Evolutionary conservation across 1,140 invertebrate species (phyloP), one percentile per base, ranked within the genome.

Genomic region (Philotrypesis tridentata): DNA sequence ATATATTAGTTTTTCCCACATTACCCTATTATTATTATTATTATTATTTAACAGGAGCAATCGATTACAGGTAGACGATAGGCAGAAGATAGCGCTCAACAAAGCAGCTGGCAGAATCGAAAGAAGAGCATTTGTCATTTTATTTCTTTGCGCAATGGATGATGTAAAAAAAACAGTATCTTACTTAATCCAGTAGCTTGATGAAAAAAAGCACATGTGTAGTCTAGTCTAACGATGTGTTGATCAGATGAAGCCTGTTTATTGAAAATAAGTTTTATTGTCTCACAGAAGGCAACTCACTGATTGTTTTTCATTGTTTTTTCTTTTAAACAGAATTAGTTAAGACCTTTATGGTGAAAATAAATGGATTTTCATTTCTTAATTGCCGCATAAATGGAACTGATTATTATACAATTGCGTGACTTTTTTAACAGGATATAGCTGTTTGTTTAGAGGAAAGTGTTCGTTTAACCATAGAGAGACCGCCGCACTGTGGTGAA

Each of bases 351-450:
- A 27, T 23, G 61, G 27, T 0, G n/a, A n/a, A n/a, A n/a, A n/a
- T n/a, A 65, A 65, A 29, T 9, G 23, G 27, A 65, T 27, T 77
- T 80, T 29, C 40, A 72, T 73, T 63, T 72, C 11, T 80, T 68
- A 73, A 27, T 33, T n/a, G 29, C 6, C 23, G 21, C n/a, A n/a
- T n/a, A 17, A 61, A 60, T 60, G 23, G 65, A 77, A 27, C 79
- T 79, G 68, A 61, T 84, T 80, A 84, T 23, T 40, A 84, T 84
- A 80, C 48, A n/a, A 80, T 84, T 80, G 43, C 70, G 68, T 80
- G 80, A 72, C 84, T 85, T 78, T 77, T 84, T 82, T 37, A 79
- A 43, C 68, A 63, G 27, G 55, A 61, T 72, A 61, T 68, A 40
- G 14, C 29, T 79, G 48, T 63, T 71, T 61, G 48, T 79, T 43